phyloP scores from a whole-genome alignment of 2,113 vertebrate genomes.

The Pica pica region DNA sequence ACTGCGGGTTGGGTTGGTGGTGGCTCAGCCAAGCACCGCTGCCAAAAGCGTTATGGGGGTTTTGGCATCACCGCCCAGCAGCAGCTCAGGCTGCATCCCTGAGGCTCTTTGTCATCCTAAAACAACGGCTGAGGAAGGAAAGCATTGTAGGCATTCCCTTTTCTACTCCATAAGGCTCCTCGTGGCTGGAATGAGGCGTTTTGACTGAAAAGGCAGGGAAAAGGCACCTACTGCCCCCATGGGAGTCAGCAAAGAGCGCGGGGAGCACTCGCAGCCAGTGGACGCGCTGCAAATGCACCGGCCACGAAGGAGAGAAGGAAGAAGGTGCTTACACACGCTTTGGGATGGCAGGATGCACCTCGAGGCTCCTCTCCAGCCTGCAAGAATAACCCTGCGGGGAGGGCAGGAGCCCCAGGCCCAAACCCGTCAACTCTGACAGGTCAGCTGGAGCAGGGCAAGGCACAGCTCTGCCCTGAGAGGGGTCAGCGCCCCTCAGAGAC shows the following conservation, averaged over 20 bases:
- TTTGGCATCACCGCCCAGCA: not conserved
- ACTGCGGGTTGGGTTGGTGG: not conserved
- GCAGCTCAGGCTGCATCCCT: not conserved
- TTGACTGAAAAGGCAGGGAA: fast-evolving
- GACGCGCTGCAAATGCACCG: fast-evolving
- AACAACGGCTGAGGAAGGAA: not conserved
- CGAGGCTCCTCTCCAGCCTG: not conserved
- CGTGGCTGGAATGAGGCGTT: not conserved
- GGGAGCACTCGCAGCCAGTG: fast-evolving
- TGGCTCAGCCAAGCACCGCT: fast-evolving
- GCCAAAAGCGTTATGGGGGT: not conserved
- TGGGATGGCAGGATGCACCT: fast-evolving
- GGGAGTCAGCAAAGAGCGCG: fast-evolving
- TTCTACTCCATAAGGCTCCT: fast-evolving
- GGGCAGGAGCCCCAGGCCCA: too few relatives aligned
- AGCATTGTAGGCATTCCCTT: fast-evolving
- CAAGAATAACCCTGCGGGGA: too few relatives aligned
- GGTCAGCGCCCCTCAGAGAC: not conserved
- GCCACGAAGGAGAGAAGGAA: fast-evolving
- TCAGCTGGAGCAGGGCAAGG: too few relatives aligned
- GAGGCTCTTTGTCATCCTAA: not conserved
- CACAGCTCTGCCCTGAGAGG: fast-evolving
- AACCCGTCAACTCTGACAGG: fast-evolving
- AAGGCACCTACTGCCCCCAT: fast-evolving
- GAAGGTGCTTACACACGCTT: fast-evolving